Evolutionary conservation across 2,888 invertebrate genomes (phyloP).

Genomic region (Rhodophaea formosa): DNA sequence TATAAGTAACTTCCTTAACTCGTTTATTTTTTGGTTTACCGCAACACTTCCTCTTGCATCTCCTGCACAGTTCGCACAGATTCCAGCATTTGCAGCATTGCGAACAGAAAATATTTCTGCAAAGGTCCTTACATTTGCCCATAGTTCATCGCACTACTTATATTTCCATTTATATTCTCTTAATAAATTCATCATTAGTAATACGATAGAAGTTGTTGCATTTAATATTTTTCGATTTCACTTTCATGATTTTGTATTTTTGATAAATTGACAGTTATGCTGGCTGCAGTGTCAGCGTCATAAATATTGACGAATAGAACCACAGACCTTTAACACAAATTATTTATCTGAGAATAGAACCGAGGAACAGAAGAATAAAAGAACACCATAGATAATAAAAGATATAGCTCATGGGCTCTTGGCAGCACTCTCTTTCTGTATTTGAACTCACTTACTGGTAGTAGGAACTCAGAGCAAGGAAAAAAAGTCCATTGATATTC

Average conservation of each 20-base stretch:
- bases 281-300: background rate
- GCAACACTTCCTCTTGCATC: conserved; percentile 22
- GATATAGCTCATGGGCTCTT: no score
- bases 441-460: no score
- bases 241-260: background rate
- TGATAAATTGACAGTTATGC: background rate
- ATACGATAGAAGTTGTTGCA: background rate
- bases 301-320: no score
- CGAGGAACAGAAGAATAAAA: background rate
- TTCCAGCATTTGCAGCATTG: conserved; percentile 27
- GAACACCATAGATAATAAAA: no score
- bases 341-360: no score
- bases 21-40: background rate
- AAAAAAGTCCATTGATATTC: no score
- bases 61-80: conserved; percentile 23
- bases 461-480: no score
- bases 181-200: background rate
- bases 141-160: conserved; percentile 18
- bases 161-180: background rate
- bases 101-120: conserved; percentile 20
- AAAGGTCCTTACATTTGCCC: conserved; percentile 26
- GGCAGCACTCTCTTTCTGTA: no score
- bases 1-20: background rate
- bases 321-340: no score
- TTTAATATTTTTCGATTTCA: background rate